Evolutionary conservation across 2,797 vertebrate species (phyloP).

Genomic region (Myoxocephalus aenaeus): DNA sequence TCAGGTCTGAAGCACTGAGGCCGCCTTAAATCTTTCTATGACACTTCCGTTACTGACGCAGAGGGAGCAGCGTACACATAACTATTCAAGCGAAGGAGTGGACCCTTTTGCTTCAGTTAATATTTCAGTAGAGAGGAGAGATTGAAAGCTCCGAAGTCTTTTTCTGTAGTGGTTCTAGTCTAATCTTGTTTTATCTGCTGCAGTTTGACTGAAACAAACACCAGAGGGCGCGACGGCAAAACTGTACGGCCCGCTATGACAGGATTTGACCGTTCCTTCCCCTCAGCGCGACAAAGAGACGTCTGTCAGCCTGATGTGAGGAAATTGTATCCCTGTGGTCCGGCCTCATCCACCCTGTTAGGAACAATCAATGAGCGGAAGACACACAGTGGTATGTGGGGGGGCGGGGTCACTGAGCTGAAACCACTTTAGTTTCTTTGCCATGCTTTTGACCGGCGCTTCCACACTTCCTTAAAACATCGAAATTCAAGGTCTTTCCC

Average conservation of each 20-base stretch:
- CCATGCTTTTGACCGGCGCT: neutral
- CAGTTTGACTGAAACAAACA: neutral
- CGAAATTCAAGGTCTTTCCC: neutral
- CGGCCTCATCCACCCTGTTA: neutral
- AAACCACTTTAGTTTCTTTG: neutral
- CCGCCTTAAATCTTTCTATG: conserved; percentile 17
- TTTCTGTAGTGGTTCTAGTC: neutral
- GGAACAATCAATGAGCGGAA: neutral
- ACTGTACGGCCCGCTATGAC: neutral
- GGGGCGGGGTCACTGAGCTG: neutral
- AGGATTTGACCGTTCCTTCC: neutral
- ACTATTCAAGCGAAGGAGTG: conserved; percentile 6
- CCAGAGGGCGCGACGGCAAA: neutral
- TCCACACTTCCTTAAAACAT: neutral
- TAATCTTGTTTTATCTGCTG: neutral
- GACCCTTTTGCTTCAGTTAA: conserved; percentile 28
- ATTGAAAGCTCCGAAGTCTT: neutral
- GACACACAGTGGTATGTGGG: no score
- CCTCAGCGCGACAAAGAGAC: neutral
- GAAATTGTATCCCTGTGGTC: neutral
- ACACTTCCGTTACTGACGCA: neutral
- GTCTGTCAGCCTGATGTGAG: neutral
- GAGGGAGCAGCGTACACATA: neutral
- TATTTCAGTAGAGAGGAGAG: conserved; percentile 27
- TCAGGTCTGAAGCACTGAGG: conserved; percentile 16